Evolutionary conservation across 2,888 invertebrate species (phyloP), one percentile per base, ranked within the genome.

Genomic region (Eilema caniola): DNA sequence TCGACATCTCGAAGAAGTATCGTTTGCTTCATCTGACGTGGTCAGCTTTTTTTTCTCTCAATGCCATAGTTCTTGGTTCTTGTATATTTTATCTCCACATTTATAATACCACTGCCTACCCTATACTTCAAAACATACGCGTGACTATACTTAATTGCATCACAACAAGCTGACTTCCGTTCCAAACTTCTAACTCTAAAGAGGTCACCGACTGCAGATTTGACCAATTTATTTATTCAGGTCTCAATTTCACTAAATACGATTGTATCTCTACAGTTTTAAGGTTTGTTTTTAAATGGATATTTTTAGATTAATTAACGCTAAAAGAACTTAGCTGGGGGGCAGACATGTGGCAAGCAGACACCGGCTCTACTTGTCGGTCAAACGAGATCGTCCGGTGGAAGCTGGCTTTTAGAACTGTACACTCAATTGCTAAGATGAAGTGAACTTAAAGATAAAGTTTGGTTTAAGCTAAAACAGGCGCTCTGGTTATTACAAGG

Each of bases 291-390:
- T 74, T 76, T 16, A 31, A 16, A 57, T 67, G 57, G 11, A 31
- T 24, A 14, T 23, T 47, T n/a, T 67, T 24, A 4, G 66, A 65
- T 67, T 70, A 80, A 79, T 81, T 70, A 74, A 71, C 69, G 23
- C 67, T 76, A 86, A 84, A n/a, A 86, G n/a, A 88, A 84, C 82
- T 72, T 70, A 5, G 82, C 83, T 75, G 78, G 80, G 82, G 82
- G 82, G 83, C 76, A 73, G 77, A 85, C 88, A 87, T 88, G 73
- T 88, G 88, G 83, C 73, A 56, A 74, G 67, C 83, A 81, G 73
- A 74, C 60, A 69, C 62, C 31, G 31, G 66, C 69, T 64, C 69
- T 66, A 71, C 69, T 56, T 71, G 71, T 74, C 69, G 25, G 66
- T 73, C 25, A 41, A 33, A 66, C 59, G 62, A 47, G 10, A 3